Percentiles rank a stretch among this genome's conserved stretches.
Conservation (phyloP, 2,888 invertebrate species). For the Cetonia aurata region DNA sequence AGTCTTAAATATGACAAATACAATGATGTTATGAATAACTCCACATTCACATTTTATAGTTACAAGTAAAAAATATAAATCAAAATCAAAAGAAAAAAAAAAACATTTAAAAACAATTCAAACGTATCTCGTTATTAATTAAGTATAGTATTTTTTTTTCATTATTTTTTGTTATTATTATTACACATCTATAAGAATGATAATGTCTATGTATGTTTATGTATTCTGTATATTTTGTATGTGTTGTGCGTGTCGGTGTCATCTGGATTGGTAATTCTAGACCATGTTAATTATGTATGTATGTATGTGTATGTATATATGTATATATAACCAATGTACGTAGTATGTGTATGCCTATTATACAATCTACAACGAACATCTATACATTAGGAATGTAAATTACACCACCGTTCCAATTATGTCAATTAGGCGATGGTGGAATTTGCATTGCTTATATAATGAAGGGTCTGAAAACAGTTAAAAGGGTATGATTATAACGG, state of each 20-base stretch:
- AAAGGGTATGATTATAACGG: conserved; percentile 53
- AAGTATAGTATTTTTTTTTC: conserved; percentile 40
- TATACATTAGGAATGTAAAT: conserved; percentile 58
- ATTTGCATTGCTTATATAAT: conserved; percentile 56
- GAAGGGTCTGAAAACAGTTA: conserved; percentile 47
- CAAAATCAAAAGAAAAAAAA: conserved; percentile 59
- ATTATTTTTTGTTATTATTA: conserved; percentile 25
- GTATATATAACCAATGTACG: conserved; percentile 18
- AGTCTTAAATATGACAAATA: conserved; percentile 56
- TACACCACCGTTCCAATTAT: conserved; percentile 53
- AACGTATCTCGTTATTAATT: conserved; percentile 43
- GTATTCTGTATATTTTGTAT: conserved; percentile 1
- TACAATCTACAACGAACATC: conserved; percentile 64
- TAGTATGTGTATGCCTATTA: conserved; percentile 54
- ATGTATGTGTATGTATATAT: neutral
- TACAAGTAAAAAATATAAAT: conserved; percentile 51
- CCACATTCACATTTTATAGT: conserved; percentile 58
- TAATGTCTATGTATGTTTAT: conserved; percentile 45
- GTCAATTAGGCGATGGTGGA: conserved; percentile 53
- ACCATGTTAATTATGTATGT: neutral
- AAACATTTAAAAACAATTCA: conserved; percentile 53
- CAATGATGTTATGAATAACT: conserved; percentile 56
- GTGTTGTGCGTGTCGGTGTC: conserved; percentile 3
- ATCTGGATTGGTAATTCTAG: neutral
- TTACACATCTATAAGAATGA: conserved; percentile 52